phyloP scores from a whole-genome alignment of 37 sponge, comb jelly and placozoan species.

The Halichondria panicea region DNA sequence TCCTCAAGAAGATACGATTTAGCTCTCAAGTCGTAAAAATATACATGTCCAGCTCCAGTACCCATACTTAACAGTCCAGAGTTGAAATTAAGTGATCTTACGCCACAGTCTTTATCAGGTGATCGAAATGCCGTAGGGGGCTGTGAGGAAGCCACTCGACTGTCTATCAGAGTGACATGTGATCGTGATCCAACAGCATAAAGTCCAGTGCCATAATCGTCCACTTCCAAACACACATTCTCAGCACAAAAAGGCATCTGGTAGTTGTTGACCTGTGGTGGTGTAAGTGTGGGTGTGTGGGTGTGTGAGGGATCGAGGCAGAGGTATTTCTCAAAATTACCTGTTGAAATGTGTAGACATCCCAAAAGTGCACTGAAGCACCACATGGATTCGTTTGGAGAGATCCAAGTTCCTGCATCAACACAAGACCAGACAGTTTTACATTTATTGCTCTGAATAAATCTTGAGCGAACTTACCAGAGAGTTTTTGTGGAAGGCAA shows the following conservation, averaged over 20 bases:
- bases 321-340: constrained; percentile 8
- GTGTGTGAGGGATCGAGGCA: not conserved
- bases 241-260: constrained; percentile 60
- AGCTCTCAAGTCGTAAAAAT: constrained; percentile 81
- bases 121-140: constrained; percentile 35
- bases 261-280: constrained; percentile 4
- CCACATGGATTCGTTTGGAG: constrained; percentile 60
- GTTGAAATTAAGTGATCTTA: constrained; percentile 84
- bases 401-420: constrained; percentile 51
- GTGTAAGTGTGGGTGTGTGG: too few relatives aligned
- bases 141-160: constrained; percentile 10
- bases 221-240: constrained; percentile 75
- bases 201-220: constrained; percentile 29
- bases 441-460: too few relatives aligned
- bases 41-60: constrained; percentile 83
- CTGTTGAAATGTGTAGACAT: constrained; percentile 58
- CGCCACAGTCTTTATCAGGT: constrained; percentile 69
- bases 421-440: not conserved
- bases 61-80: constrained; percentile 78
- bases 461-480: constrained; percentile 35
- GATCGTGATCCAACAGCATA: constrained; percentile 83
- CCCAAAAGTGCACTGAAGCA: constrained; percentile 75
- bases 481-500: constrained; percentile 36
- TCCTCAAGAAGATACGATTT: constrained; percentile 23
- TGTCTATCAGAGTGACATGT: constrained; percentile 71